phyloP scores from a whole-genome alignment of 1,140 invertebrate genomes.

The Laodelphax striatellus region DNA sequence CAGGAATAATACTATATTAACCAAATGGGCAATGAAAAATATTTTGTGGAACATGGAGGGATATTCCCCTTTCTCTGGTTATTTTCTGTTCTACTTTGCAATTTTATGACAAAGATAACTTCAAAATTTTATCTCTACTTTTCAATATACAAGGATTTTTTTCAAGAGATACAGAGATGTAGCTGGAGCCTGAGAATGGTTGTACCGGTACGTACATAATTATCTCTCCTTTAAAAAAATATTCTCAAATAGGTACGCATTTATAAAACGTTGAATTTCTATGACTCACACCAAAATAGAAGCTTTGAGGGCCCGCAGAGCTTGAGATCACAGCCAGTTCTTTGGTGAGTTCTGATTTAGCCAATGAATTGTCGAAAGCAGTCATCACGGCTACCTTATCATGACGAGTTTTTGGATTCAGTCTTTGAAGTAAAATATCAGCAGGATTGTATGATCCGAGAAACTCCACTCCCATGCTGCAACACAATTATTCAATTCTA shows the following conservation, averaged over 20 bases:
- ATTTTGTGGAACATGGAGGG: too few species aligned
- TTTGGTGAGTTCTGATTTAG: background rate
- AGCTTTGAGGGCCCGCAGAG: background rate
- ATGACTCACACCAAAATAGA: constrained; percentile 34
- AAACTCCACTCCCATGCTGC: constrained; percentile 43
- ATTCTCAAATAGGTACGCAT: background rate
- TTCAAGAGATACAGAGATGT: too few species aligned
- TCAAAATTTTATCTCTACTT: too few species aligned
- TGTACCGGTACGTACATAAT: too few species aligned
- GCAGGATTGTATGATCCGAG: constrained; percentile 56
- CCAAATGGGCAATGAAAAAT: too few species aligned
- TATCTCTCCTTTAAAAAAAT: too few species aligned
- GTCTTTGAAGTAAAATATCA: constrained; percentile 53
- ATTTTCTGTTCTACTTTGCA: too few species aligned
- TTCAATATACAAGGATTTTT: too few species aligned
- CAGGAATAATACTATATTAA: too few species aligned
- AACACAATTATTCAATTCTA: constrained; percentile 14
- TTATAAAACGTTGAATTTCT: background rate
- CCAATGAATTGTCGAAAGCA: background rate
- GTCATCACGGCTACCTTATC: background rate
- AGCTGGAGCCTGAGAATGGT: too few species aligned
- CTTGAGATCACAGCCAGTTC: background rate
- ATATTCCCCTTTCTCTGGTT: too few species aligned
- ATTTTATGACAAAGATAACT: too few species aligned
- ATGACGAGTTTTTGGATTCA: constrained; percentile 33